These are phyloP conservation scores for Coenonympha arcania DNA, from an alignment of 2,888 invertebrate genomes.

Conservation along the genomic window DNA sequence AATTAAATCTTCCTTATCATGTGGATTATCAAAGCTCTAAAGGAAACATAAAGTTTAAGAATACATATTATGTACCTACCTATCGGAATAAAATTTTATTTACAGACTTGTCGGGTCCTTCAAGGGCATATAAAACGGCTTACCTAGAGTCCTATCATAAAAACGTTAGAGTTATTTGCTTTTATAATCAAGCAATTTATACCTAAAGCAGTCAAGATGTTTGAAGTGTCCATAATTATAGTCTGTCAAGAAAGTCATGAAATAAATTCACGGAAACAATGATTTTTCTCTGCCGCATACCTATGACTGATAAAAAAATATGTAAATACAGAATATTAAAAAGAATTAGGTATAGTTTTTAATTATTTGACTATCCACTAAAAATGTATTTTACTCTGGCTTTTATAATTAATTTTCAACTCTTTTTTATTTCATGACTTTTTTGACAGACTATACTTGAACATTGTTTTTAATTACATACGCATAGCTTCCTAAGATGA, in stretches of 20 bases:
- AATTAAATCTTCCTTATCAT: background rate
- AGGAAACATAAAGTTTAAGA: background rate
- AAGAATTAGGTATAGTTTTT: too few relatives aligned
- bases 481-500: background rate
- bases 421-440: too few relatives aligned
- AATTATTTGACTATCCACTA: too few relatives aligned
- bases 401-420: too few relatives aligned
- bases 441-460: too few relatives aligned
- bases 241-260: too few relatives aligned
- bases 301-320: too few relatives aligned
- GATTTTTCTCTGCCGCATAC: too few relatives aligned
- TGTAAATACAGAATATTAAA: too few relatives aligned
- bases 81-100: background rate
- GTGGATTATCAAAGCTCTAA: background rate
- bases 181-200: slow-evolving; percentile 18
- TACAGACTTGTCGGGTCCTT: slow-evolving; percentile 1
- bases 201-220: slow-evolving; percentile 22
- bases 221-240: slow-evolving; percentile 21
- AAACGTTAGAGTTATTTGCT: slow-evolving; percentile 18
- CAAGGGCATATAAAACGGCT: slow-evolving; percentile 1
- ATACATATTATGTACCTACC: too few relatives aligned
- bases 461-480: slow-evolving; percentile 16
- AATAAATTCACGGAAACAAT: too few relatives aligned
- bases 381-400: too few relatives aligned
- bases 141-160: slow-evolving; percentile 13